Evolutionary conservation across 2,113 vertebrate genomes (phyloP).

Genomic region (Nothoprocta perdicaria): DNA sequence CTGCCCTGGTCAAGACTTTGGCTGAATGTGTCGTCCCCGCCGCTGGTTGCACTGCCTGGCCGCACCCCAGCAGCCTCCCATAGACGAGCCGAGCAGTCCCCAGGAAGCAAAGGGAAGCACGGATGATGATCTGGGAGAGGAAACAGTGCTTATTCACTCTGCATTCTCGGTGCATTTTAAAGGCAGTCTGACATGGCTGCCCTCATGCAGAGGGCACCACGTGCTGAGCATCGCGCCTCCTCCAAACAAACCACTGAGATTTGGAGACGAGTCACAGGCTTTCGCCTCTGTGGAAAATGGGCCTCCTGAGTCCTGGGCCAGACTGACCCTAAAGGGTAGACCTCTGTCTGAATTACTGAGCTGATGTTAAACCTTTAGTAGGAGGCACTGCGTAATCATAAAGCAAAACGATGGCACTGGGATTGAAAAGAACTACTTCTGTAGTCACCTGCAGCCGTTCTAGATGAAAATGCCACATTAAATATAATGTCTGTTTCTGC

Average conservation of each 20-base stretch:
- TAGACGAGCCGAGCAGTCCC: background rate
- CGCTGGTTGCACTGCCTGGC: background rate
- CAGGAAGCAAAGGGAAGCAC: background rate
- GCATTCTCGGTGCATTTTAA: background rate
- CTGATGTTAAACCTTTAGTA: background rate
- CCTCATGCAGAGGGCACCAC: rapidly evolving
- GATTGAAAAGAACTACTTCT: background rate
- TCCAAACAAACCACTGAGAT: background rate
- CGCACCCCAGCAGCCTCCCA: background rate
- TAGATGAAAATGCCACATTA: background rate
- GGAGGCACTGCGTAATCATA: background rate
- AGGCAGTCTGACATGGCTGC: background rate
- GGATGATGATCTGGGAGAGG: background rate
- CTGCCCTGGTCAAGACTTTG: background rate
- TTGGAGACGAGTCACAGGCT: background rate
- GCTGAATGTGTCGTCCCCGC: background rate
- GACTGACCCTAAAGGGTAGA: background rate
- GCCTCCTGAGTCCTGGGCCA: background rate
- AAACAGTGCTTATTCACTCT: background rate
- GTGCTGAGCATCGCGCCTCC: background rate
- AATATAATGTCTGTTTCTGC: background rate
- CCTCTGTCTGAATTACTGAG: background rate
- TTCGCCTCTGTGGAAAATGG: background rate
- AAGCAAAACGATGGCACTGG: background rate
- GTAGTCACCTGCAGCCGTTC: background rate